Evolutionary conservation across 2,113 vertebrate species (phyloP), one percentile per base, ranked within the genome.

Genomic region (Prunella himalayana): DNA sequence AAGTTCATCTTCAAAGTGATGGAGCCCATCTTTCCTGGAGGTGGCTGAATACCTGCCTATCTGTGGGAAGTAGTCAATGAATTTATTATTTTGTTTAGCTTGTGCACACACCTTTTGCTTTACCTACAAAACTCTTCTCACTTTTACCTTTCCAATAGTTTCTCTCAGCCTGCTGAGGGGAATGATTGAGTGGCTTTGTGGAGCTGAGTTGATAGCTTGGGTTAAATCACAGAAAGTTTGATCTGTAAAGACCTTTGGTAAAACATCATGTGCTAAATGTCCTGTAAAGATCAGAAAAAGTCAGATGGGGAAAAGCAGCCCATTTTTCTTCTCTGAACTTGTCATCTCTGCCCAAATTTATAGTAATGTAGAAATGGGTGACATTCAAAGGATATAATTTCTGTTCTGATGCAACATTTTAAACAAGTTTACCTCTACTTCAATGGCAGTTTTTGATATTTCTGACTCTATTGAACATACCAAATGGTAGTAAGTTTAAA

Each of bases 51-150:
- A 39, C 8, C 39, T 64, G 16, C 5, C 15, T 45, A 18, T 2
- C 1, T 0, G 7, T 37, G 25, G 14, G 24, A 82, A 64, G 19
- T 0, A 10, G 6, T 35, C 2, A 18, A 50, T 7, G 11, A 31
- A 37, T 91, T 37, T 5, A 2, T 61, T 35, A 4, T 28, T 72
- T 78, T 69, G 6, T 15, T 64, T 42, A 27, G 9, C 16, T 78
- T 69, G 10, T 4, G 4, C 0, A 1, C 0, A 2, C 7, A 35
- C 13, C 6, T 73, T 77, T 81, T 63, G 3, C 6, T 77, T 69
- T 41, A 11, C 13, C 2, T 45, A 6, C 63, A 44, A 21, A 83
- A 35, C 2, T 57, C 9, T 59, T 68, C 16, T 53, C 33, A 54
- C 6, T 49, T 59, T 63, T 39, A 53, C 8, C 2, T n/a, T 63